Evolutionary conservation across 2,113 vertebrate genomes (phyloP).

Genomic region (Bujurquina vittata): DNA sequence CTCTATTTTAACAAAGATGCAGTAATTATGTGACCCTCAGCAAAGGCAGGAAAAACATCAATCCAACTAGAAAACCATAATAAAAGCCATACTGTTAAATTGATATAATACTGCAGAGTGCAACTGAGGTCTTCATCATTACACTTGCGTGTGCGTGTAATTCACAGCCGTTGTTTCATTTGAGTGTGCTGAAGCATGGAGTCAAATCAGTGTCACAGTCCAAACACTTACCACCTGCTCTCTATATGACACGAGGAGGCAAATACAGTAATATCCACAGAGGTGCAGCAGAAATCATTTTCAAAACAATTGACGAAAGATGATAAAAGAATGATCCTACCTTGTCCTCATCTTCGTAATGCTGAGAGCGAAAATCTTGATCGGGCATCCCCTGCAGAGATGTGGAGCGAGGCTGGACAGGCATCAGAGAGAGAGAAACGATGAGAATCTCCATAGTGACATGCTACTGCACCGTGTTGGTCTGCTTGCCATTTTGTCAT

Average conservation of each 20-base stretch:
- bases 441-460: neutral
- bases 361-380: conserved; percentile 54
- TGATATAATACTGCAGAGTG: neutral
- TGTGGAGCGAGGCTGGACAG: conserved; percentile 68
- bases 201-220: conserved; percentile 13
- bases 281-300: neutral
- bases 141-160: neutral
- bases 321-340: conserved; percentile 21
- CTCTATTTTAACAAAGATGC: neutral
- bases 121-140: neutral
- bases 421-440: neutral
- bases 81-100: neutral
- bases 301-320: neutral
- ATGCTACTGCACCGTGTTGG: neutral
- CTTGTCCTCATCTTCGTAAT: conserved; percentile 72
- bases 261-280: conserved; percentile 15
- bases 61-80: neutral
- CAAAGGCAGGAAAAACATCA: neutral
- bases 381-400: conserved; percentile 68
- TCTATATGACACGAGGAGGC: conserved; percentile 1
- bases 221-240: conserved; percentile 26
- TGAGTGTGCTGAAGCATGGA: neutral
- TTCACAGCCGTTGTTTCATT: neutral
- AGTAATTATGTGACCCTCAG: neutral
- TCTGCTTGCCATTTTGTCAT: conserved; percentile 10